Evolutionary conservation across 2,113 vertebrate species (phyloP).

Genomic region (Podarcis muralis): DNA sequence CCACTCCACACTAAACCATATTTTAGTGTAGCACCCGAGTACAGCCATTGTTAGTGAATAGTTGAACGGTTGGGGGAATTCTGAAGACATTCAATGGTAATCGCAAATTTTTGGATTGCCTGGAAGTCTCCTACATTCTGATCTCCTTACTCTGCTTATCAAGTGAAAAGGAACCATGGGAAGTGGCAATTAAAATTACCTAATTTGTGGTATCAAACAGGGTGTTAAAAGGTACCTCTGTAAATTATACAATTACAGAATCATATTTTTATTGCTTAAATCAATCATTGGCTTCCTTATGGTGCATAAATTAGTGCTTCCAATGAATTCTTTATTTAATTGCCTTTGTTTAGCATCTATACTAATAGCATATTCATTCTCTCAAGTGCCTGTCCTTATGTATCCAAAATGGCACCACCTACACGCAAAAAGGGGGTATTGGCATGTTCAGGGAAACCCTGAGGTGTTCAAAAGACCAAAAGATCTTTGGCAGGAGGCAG

Average conservation of each 20-base stretch:
- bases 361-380: neutral
- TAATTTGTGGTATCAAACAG: neutral
- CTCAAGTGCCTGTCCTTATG: too few species aligned
- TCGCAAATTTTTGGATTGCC: neutral
- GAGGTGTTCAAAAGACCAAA: too few species aligned
- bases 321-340: neutral
- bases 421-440: too few species aligned
- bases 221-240: neutral
- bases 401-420: too few species aligned
- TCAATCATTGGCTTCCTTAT: neutral
- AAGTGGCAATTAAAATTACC: neutral
- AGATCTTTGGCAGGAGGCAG: too few species aligned
- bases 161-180: too few species aligned
- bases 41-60: neutral
- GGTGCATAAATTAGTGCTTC: neutral
- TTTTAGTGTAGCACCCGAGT: too few species aligned
- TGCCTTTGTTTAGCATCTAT: neutral
- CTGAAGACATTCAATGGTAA: neutral
- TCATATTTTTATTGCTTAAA: constrained; percentile 8
- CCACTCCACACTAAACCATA: too few species aligned
- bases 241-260: neutral
- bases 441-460: too few species aligned
- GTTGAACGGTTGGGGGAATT: neutral
- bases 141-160: neutral
- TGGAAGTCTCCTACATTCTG: neutral